phyloP scores from a whole-genome alignment of 2,888 invertebrate genomes.

The Rugalucina vietnamica region DNA sequence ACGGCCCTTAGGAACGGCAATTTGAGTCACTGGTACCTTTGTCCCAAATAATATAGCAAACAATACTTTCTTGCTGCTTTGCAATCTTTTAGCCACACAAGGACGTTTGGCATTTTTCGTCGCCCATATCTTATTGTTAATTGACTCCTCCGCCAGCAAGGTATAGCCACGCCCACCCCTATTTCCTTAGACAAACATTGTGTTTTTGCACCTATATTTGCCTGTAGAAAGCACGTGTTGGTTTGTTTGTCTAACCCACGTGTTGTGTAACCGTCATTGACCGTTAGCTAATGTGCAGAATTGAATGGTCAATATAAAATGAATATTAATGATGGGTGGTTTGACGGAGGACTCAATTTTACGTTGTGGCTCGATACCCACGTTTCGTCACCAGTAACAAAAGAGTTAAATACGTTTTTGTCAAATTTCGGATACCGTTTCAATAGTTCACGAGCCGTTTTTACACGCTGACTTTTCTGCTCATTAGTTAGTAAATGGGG shows the following conservation, averaged over 20 bases:
- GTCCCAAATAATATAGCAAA: background rate
- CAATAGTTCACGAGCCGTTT: background rate
- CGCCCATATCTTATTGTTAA: slow-evolving; percentile 6
- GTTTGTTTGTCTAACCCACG: too few species aligned
- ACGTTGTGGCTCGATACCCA: background rate
- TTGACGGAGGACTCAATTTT: too few species aligned
- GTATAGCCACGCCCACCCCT: too few species aligned
- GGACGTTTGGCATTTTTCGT: slow-evolving; percentile 8
- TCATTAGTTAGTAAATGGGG: background rate
- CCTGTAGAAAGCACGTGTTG: too few species aligned
- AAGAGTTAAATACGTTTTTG: background rate
- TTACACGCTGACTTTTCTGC: background rate
- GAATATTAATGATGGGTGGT: too few species aligned
- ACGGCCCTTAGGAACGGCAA: background rate
- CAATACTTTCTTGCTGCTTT: background rate
- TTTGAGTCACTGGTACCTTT: background rate
- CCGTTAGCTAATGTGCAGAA: too few species aligned
- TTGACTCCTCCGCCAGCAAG: too few species aligned
- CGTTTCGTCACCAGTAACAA: slow-evolving; percentile 9
- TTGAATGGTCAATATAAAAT: too few species aligned
- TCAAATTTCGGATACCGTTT: background rate
- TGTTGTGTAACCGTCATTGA: too few species aligned
- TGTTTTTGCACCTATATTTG: too few species aligned
- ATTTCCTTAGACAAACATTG: too few species aligned
- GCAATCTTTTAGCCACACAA: background rate